phyloP scores from a whole-genome alignment of 2,797 vertebrate genomes.

The Telmatherina bonti region DNA sequence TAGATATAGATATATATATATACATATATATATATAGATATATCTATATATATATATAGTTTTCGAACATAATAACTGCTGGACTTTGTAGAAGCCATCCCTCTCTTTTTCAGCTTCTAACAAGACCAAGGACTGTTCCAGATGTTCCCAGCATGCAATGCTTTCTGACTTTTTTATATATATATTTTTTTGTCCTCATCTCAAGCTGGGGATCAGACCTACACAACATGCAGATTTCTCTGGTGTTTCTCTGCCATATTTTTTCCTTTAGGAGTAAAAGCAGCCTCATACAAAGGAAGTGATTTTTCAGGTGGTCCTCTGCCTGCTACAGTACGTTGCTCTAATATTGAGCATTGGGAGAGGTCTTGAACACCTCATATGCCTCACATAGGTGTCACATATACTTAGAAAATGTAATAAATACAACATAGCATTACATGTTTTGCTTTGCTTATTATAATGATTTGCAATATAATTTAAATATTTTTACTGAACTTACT shows the following conservation, averaged over 20 bases:
- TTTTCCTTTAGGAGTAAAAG: constrained; percentile 35
- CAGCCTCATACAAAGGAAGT: constrained; percentile 26
- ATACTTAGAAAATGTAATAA: too few relatives aligned
- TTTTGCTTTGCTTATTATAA: not conserved
- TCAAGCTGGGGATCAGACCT: constrained; percentile 27
- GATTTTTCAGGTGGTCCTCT: constrained; percentile 62
- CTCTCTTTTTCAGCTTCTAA: not conserved
- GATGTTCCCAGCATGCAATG: constrained; percentile 34
- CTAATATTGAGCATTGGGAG: constrained; percentile 10
- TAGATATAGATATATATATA: too few relatives aligned
- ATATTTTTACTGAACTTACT: too few relatives aligned
- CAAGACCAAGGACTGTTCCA: constrained; percentile 6
- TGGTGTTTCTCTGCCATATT: constrained; percentile 30
- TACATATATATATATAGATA: too few relatives aligned
- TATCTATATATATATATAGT: too few relatives aligned
- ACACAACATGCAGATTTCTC: constrained; percentile 44
- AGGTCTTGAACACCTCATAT: constrained; percentile 17
- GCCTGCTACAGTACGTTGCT: constrained; percentile 28
- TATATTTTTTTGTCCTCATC: not conserved
- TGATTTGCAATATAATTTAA: not conserved
- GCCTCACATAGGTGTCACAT: constrained; percentile 4
- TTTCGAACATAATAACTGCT: not conserved
- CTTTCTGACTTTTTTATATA: constrained; percentile 4
- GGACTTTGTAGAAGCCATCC: not conserved
- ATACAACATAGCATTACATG: not conserved